A percentile compares a stretch with the other conserved stretches of the same genome.
phyloP scores from a whole-genome alignment of 2,888 invertebrate species.

The Chrysopilus asiliformis region DNA sequence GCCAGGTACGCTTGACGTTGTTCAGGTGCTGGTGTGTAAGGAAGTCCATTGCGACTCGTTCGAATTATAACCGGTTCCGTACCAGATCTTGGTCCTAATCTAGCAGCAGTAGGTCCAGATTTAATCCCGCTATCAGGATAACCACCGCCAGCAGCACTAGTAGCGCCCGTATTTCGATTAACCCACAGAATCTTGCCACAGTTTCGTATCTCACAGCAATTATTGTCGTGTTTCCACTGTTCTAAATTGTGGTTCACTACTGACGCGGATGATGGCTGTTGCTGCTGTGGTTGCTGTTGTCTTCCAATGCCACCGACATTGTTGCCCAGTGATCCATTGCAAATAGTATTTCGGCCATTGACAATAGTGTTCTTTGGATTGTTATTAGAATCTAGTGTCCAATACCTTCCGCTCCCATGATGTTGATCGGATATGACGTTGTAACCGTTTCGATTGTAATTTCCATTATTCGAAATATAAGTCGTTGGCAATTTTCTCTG shows the following conservation, averaged over 20 bases:
- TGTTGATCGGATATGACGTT: too few relatives aligned
- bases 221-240: slow-evolving; percentile 11
- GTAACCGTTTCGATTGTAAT: too few relatives aligned
- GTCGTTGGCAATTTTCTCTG: too few relatives aligned
- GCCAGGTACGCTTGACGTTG: slow-evolving; percentile 29
- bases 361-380: too few relatives aligned
- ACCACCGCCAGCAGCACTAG: neutral
- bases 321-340: slow-evolving; percentile 5
- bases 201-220: slow-evolving; percentile 31
- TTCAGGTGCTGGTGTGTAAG: slow-evolving; percentile 29
- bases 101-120: neutral
- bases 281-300: slow-evolving; percentile 8
- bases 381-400: too few relatives aligned
- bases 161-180: slow-evolving; percentile 10
- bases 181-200: slow-evolving; percentile 33
- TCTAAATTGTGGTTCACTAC: neutral
- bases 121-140: neutral
- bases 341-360: slow-evolving; percentile 12
- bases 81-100: neutral
- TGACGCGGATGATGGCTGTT: slow-evolving; percentile 7
- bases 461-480: too few relatives aligned
- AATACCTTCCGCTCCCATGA: too few relatives aligned
- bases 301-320: neutral
- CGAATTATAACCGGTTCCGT: slow-evolving; percentile 18
- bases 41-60: slow-evolving; percentile 29